phyloP scores from a whole-genome alignment of 2,113 vertebrate species.

The Falcunculus frontatus region DNA sequence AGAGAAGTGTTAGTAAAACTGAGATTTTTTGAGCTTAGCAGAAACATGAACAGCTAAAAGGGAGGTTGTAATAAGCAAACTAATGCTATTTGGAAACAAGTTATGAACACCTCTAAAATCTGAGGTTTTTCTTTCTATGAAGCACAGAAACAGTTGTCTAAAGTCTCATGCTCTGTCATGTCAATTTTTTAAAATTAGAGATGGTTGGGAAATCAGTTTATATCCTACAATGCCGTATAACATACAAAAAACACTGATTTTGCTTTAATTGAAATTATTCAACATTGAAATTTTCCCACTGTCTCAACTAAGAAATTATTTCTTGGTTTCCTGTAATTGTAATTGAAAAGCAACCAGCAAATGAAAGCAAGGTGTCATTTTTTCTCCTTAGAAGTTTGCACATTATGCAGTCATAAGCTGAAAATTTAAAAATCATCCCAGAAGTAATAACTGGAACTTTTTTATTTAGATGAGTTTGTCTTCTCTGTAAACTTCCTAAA shows the following conservation, averaged over 20 bases:
- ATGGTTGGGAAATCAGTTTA: background rate
- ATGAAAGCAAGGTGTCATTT: background rate
- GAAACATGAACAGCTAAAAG: background rate
- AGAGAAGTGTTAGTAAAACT: background rate
- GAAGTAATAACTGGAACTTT: background rate
- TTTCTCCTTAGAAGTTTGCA: background rate
- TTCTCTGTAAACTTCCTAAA: background rate
- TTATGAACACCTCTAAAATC: background rate
- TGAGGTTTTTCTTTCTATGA: background rate
- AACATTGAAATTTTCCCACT: background rate
- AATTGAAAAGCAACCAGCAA: background rate
- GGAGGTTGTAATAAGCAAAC: background rate
- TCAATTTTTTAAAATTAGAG: background rate
- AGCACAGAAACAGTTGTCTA: background rate
- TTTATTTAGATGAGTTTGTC: background rate
- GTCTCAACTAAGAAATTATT: background rate
- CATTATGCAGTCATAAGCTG: background rate
- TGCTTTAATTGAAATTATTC: background rate
- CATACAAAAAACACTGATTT: background rate
- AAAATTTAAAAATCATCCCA: background rate
- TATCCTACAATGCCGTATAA: background rate
- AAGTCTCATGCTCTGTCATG: background rate
- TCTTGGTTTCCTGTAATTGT: background rate
- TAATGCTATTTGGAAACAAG: background rate
- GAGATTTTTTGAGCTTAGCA: background rate